These are phyloP conservation scores for Brachypterus glaber DNA, from an alignment of 2,888 invertebrate species.

Conservation along the genomic window DNA sequence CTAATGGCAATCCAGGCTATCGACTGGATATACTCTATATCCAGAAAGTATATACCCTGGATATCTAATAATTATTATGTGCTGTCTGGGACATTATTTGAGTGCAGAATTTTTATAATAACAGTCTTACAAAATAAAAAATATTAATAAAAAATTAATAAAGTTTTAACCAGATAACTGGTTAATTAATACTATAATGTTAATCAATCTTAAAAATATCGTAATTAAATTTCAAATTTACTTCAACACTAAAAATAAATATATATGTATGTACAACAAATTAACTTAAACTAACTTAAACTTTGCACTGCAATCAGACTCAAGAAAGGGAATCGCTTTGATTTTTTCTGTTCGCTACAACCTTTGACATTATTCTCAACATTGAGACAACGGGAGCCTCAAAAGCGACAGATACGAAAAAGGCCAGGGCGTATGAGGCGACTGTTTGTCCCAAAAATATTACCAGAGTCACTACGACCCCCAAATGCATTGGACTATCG, in stretches of 20 bases:
- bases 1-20: too few species aligned
- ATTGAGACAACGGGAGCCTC: conserved; percentile 80
- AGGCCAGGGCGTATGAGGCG: conserved; percentile 66
- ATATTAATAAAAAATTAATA: neutral
- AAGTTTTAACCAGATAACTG: neutral
- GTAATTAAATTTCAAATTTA: too few species aligned
- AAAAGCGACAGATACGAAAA: conserved; percentile 70
- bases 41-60: too few species aligned
- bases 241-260: too few species aligned
- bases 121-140: conserved; percentile 1
- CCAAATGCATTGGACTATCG: conserved; percentile 74
- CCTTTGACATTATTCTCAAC: conserved; percentile 50
- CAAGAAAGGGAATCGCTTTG: too few species aligned
- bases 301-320: too few species aligned
- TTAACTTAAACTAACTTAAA: neutral
- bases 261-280: neutral
- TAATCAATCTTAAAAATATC: too few species aligned
- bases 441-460: conserved; percentile 75
- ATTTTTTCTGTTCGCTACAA: conserved; percentile 23
- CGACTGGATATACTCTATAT: too few species aligned
- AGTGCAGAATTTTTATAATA: too few species aligned
- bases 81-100: too few species aligned
- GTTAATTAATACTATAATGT: too few species aligned
- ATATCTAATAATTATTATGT: too few species aligned
- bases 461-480: conserved; percentile 66